Conservation (phyloP, 2,888 invertebrate species). For the Nomada ruficornis region DNA sequence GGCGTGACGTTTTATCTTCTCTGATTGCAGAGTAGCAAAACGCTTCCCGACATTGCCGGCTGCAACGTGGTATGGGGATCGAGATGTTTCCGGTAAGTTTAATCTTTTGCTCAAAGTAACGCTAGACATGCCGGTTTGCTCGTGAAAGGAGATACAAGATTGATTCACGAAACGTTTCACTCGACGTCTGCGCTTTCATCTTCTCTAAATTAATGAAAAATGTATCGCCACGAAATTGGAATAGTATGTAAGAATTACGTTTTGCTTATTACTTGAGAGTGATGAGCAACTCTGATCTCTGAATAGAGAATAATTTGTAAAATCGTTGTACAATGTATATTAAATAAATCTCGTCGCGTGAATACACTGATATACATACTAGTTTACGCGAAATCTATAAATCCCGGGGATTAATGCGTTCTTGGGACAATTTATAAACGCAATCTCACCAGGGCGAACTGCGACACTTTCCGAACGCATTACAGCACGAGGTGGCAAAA, state of each 20-base stretch:
- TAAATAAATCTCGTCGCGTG: no score
- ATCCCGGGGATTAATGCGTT: constrained; percentile 19
- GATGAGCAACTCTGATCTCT: no score
- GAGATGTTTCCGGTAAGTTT: constrained; percentile 54
- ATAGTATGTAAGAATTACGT: no score
- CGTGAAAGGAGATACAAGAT: constrained; percentile 62
- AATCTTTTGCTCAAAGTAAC: constrained; percentile 56
- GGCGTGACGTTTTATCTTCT: constrained; percentile 9
- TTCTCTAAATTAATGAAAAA: constrained; percentile 31
- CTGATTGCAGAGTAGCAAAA: constrained; percentile 47
- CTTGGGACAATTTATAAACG: constrained; percentile 54
- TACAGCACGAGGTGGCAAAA: constrained; percentile 25
- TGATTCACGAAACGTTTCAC: constrained; percentile 55
- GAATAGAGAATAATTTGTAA: no score
- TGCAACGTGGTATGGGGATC: background rate
- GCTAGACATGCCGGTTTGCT: constrained; percentile 60
- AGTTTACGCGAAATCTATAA: no score
- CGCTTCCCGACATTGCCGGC: constrained; percentile 12
- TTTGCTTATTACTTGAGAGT: no score
- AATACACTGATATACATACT: no score
- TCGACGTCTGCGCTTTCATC: constrained; percentile 40
- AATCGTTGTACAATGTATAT: no score
- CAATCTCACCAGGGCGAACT: constrained; percentile 27
- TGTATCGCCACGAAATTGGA: no score
- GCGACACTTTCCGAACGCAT: constrained; percentile 15